These are phyloP conservation scores for Eriosoma lanigerum DNA, from an alignment of 1,140 invertebrate genomes.

Conservation along the genomic window DNA sequence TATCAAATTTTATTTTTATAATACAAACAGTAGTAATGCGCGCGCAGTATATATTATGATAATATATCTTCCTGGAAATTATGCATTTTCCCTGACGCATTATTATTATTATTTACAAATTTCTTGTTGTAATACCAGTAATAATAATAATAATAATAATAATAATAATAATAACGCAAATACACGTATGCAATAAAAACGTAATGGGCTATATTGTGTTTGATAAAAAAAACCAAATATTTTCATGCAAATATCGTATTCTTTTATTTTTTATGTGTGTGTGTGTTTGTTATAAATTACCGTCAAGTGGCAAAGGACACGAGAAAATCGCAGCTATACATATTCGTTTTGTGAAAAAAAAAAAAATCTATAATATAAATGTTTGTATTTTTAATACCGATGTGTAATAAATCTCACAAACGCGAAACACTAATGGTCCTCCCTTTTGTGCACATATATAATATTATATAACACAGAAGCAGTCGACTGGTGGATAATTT, in stretches of 20 bases:
- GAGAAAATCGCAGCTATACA: conserved; percentile 1
- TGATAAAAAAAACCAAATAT: background rate
- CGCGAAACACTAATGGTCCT: background rate
- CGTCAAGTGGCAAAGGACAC: background rate
- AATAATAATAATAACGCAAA: conserved; percentile 10
- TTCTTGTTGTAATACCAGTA: conserved; percentile 28
- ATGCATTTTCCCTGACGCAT: background rate
- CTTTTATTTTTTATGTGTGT: background rate
- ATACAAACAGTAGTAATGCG: background rate
- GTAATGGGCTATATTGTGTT: background rate
- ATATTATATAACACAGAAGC: background rate
- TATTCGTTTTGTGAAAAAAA: background rate
- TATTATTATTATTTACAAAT: conserved; percentile 50
- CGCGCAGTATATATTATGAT: background rate
- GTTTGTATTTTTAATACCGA: conserved; percentile 18
- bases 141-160: conserved; percentile 26
- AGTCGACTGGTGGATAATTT: background rate
- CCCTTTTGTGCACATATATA: background rate
- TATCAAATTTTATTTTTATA: conserved; percentile 45
- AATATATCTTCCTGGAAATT: background rate
- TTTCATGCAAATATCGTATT: conserved; percentile 27
- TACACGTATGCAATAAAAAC: conserved; percentile 48
- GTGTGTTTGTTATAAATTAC: conserved; percentile 29
- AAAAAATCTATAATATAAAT: background rate
- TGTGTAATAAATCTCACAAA: conserved; percentile 2